Evolutionary conservation across 2,888 invertebrate species (phyloP).

Genomic region (Mesoligia furuncula): DNA sequence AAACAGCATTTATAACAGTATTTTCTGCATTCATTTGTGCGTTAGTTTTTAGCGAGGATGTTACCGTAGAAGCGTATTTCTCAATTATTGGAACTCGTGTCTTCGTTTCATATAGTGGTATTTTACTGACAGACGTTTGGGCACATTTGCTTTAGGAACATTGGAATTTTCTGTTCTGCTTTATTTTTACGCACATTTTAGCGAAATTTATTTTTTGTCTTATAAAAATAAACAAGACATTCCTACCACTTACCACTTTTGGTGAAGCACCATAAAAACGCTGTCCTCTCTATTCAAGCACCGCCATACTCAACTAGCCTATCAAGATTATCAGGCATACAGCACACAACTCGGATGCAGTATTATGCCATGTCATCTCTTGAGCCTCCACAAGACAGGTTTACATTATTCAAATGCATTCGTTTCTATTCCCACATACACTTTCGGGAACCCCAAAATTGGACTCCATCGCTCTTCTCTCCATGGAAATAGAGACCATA

Average conservation of each 20-base stretch:
- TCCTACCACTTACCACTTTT: not conserved
- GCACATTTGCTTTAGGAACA: not conserved
- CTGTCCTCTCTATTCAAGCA: conserved; percentile 31
- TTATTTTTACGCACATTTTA: not conserved
- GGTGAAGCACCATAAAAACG: not conserved
- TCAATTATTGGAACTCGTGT: not conserved
- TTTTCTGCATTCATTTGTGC: no score
- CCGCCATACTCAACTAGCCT: conserved; percentile 62
- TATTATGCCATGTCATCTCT: conserved; percentile 88
- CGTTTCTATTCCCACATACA: conserved; percentile 73
- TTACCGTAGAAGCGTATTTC: not conserved
- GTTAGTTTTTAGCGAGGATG: not conserved
- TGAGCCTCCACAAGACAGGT: conserved; percentile 82
- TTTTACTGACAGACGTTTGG: not conserved
- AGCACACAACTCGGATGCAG: conserved; percentile 75
- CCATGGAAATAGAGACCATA: conserved; percentile 58
- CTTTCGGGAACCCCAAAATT: conserved; percentile 60
- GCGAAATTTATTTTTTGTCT: not conserved
- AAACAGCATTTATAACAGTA: no score
- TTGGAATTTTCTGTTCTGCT: not conserved
- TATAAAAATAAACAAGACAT: not conserved
- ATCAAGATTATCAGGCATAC: conserved; percentile 74
- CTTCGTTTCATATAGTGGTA: not conserved
- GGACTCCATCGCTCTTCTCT: conserved; percentile 45
- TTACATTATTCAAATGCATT: conserved; percentile 89